These are phyloP conservation scores for Candidula unifasciata DNA, from an alignment of 2,888 invertebrate genomes.

Conservation along the genomic window DNA sequence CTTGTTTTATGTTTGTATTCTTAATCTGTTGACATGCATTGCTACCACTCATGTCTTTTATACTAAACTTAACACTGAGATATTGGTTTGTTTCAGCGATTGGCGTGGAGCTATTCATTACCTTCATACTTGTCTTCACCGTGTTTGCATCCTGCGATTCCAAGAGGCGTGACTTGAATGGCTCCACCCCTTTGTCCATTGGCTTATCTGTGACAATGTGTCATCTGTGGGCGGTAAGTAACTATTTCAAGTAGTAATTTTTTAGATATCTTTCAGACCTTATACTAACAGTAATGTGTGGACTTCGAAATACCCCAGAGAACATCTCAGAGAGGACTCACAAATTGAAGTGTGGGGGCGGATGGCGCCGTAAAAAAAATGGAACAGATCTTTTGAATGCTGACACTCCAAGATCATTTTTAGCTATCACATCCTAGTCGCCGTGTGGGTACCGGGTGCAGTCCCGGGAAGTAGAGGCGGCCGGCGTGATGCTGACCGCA, in stretches of 20 bases:
- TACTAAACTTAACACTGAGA: too few species aligned
- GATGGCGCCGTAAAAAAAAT: too few species aligned
- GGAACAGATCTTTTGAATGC: too few species aligned
- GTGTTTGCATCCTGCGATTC: conserved; percentile 90
- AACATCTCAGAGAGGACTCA: too few species aligned
- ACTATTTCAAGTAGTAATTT: background rate
- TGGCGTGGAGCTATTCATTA: conserved; percentile 89
- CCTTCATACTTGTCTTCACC: conserved; percentile 90
- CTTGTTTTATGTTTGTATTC: background rate
- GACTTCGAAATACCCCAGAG: too few species aligned
- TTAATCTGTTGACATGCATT: background rate
- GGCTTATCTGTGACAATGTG: conserved; percentile 91
- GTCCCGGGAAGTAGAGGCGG: too few species aligned
- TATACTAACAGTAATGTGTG: background rate
- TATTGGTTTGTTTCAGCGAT: conserved; percentile 79
- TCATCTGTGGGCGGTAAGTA: conserved; percentile 90
- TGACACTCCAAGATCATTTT: too few species aligned
- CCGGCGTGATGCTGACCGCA: too few species aligned
- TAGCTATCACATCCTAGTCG: too few species aligned
- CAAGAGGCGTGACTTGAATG: conserved; percentile 87
- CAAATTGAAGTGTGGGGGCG: too few species aligned
- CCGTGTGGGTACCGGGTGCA: too few species aligned
- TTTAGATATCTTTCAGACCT: background rate
- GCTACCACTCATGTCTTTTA: too few species aligned
- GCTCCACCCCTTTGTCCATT: conserved; percentile 89